Evolutionary conservation across 2,888 invertebrate species (phyloP), one percentile per base, ranked within the genome.

Genomic region (Chrysolina oricalcia): DNA sequence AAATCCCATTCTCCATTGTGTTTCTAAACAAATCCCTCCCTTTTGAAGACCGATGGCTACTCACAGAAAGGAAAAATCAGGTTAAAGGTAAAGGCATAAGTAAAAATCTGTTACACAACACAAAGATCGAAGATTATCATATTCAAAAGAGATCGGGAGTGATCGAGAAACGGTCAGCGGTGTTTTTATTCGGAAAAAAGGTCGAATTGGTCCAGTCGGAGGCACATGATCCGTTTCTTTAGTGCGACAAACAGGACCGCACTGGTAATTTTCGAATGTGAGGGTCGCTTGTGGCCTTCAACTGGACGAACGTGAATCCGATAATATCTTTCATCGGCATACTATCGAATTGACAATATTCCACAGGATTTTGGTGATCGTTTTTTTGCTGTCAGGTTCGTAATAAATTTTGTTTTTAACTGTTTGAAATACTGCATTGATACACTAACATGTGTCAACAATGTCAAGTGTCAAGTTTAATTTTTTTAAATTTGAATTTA

Each of bases 171-270:
- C 86, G 86, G 84, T 83, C 85, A 84, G 81, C 82, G 83, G 80
- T 79, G 82, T 85, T 85, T 85, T 84, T 83, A 83, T 83, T 64
- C 71, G 73, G 78, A 81, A 80, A 80, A 80, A 80, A 80, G 82
- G 80, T 78, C 80, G 63, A 83, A 81, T 81, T 85, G 84, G 85
- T 85, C 84, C 85, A 81, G 80, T 81, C 76, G 81, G 82, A 80
- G 82, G 83, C 83, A 84, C 85, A 85, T 83, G 84, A 85, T 86
- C 85, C 85, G 84, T 86, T 85, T 84, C 85, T 86, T 86, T 87
- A 86, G 85, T 84, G 83, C 82, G 67, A 71, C 53, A 68, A 23
- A 59, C 59, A 59, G 59, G 59, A 59, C 23, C 59, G 59, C n/a
- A 59, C 59, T 59, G 6, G 59, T 6, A 27, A 59, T 11, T 35